phyloP scores from a whole-genome alignment of 1,140 invertebrate species.

The Drosophila nannoptera region DNA sequence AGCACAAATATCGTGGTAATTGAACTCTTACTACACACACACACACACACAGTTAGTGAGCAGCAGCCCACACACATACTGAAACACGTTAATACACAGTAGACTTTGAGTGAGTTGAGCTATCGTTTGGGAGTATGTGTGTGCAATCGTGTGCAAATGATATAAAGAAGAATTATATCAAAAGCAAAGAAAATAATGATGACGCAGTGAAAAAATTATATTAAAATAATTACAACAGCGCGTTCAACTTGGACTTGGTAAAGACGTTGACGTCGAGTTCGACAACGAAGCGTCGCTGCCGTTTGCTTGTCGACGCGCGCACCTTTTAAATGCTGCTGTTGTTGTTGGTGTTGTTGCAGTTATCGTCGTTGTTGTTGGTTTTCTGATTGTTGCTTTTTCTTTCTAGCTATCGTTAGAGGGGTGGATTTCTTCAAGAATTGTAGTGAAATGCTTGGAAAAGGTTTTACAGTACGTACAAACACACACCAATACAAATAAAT shows the following conservation, averaged over 20 bases:
- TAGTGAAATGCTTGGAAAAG: slow-evolving; percentile 66
- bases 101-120: slow-evolving; percentile 46
- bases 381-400: slow-evolving; percentile 18
- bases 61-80: slow-evolving; percentile 23
- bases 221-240: slow-evolving; percentile 77
- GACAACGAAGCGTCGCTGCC: slow-evolving; percentile 40
- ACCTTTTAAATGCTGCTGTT: slow-evolving; percentile 54
- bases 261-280: slow-evolving; percentile 55
- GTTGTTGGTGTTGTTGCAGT: slow-evolving; percentile 24
- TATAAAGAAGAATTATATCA: slow-evolving; percentile 77
- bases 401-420: slow-evolving; percentile 47
- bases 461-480: slow-evolving; percentile 58
- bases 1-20: slow-evolving; percentile 57
- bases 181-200: slow-evolving; percentile 77
- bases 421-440: slow-evolving; percentile 69
- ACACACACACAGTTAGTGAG: slow-evolving; percentile 14
- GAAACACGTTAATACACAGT: slow-evolving; percentile 43
- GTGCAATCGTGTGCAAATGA: slow-evolving; percentile 73
- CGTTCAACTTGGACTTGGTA: slow-evolving; percentile 56
- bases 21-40: slow-evolving; percentile 56
- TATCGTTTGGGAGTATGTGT: slow-evolving; percentile 14
- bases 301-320: slow-evolving; percentile 50
- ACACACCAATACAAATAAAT: slow-evolving; percentile 11
- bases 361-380: slow-evolving; percentile 12
- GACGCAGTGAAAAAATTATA: slow-evolving; percentile 76